Base-by-base conservation (phyloP, 2,888 invertebrate species). In the Drosophila peninsularis region DNA sequence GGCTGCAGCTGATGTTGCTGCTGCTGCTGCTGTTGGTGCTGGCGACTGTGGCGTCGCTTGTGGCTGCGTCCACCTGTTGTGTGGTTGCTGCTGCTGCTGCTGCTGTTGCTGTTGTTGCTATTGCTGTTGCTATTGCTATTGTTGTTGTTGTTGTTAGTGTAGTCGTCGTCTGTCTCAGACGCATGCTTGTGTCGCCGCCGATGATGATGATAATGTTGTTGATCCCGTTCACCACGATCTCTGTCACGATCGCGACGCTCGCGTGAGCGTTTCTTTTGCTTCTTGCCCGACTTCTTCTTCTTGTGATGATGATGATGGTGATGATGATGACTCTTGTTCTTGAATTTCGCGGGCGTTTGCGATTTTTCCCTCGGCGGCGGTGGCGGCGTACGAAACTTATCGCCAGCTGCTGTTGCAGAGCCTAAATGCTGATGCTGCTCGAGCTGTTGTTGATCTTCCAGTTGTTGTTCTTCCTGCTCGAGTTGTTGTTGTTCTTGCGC, bases 211-310 rank as follows among this genome's bases (percentile, higher is more conserved):
- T 73, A 63, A 62, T 84, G 80, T 49, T 87, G 66, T 52, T 79
- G 82, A 49, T 62, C 62, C 79, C 62, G 45, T 37, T 62, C 63
- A 17, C 41, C 61, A n/a, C 49, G 62, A 14, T 79, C 78, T 7
- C 82, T 56, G 24, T 75, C 75, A 10, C 81, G 68, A 32, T 78
- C 78, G 24, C 89, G 87, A 77, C 90, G 89, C 66, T 88, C 91
- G 21, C 88, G 88, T n/a, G 88, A 90, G 50, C 90, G 90, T 70
- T 90, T 90, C 77, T 91, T 90, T 55, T 90, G 90, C 68, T 90
- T 91, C 63, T 90, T 91, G 24, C 90, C 85, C 14, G 91, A 91
- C 73, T 89, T 90, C 69, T 90, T 91, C 75, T 83, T 90, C 68
- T 91, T 90, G 61, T 90, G 90, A 71, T 91, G 90, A 39, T 66